These are phyloP conservation scores for Sebastes steindachneri DNA, from an alignment of 2,797 vertebrate species.

Conservation along the genomic window DNA sequence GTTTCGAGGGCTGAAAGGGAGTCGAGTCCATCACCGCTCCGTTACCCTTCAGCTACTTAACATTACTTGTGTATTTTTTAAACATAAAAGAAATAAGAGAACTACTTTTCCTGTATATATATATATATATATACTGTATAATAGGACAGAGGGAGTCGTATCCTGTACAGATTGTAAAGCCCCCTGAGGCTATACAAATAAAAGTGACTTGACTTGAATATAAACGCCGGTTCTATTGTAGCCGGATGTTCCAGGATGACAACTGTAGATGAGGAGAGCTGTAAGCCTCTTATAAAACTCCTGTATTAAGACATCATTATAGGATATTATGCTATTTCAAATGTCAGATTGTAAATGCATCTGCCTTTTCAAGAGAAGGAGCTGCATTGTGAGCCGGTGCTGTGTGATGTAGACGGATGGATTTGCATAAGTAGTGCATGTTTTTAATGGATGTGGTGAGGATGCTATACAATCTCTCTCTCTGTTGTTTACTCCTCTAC, in stretches of 20 bases:
- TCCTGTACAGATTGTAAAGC: too few relatives aligned
- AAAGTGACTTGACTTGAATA: too few relatives aligned
- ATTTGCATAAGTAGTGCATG: background rate
- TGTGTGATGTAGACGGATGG: background rate
- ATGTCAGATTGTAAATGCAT: background rate
- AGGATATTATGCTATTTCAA: background rate
- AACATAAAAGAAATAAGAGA: background rate
- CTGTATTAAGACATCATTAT: constrained; percentile 4
- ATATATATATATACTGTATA: too few relatives aligned
- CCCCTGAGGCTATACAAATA: too few relatives aligned
- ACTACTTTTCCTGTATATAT: background rate
- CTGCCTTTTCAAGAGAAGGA: background rate
- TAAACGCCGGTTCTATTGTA: background rate
- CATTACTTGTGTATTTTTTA: background rate
- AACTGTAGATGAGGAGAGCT: background rate
- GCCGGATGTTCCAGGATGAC: background rate
- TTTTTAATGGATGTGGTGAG: background rate
- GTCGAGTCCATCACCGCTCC: background rate
- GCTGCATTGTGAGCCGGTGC: background rate
- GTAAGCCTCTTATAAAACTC: background rate
- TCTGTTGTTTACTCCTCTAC: background rate
- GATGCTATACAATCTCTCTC: background rate
- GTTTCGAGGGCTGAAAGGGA: too few relatives aligned
- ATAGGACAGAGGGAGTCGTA: too few relatives aligned
- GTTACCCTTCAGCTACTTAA: background rate